Conservation (phyloP, 2,888 invertebrate species). For the Tenthredo mesomela region DNA sequence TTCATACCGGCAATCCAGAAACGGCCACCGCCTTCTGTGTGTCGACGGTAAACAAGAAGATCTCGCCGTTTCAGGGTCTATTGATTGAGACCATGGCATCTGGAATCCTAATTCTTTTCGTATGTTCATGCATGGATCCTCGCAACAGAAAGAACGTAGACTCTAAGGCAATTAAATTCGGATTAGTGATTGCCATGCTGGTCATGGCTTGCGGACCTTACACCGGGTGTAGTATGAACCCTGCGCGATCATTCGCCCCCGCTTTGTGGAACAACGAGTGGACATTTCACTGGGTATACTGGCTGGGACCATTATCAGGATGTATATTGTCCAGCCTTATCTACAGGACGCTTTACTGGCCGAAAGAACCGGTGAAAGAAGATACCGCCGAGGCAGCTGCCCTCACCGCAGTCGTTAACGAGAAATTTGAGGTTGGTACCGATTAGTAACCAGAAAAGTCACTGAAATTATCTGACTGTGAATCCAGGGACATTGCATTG, state of each 20-base stretch:
- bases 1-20: constrained; percentile 55
- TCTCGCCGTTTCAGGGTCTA: constrained; percentile 72
- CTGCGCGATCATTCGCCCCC: constrained; percentile 80
- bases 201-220: constrained; percentile 78
- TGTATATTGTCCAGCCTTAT: constrained; percentile 67
- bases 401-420: constrained; percentile 67
- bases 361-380: constrained; percentile 53
- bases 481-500: neutral
- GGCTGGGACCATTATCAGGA: constrained; percentile 74
- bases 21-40: constrained; percentile 69
- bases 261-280: constrained; percentile 75
- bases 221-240: constrained; percentile 86
- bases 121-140: constrained; percentile 76
- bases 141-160: constrained; percentile 74
- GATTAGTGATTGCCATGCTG: constrained; percentile 73
- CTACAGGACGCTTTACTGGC: constrained; percentile 69
- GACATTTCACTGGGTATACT: constrained; percentile 75
- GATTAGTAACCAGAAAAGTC: neutral
- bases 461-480: neutral
- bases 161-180: constrained; percentile 76
- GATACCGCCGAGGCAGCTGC: constrained; percentile 67
- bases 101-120: constrained; percentile 73
- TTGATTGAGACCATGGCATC: constrained; percentile 75
- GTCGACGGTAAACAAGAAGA: constrained; percentile 66
- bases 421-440: constrained; percentile 66